These are phyloP conservation scores for Colaptes auratus DNA, from an alignment of 2,113 vertebrate genomes.

Conservation along the genomic window DNA sequence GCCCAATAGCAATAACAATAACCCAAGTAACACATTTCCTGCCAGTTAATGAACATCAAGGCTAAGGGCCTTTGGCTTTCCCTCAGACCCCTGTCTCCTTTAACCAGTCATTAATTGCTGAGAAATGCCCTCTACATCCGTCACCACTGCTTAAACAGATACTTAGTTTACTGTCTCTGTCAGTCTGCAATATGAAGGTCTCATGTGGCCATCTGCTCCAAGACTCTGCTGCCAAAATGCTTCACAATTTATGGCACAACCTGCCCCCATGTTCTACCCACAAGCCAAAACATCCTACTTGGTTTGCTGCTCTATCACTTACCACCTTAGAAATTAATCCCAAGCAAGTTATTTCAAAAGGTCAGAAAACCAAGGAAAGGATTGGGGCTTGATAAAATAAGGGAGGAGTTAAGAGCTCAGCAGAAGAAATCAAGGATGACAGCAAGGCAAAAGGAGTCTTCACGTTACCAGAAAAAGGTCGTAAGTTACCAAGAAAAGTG, in stretches of 20 bases:
- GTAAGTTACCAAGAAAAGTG: constrained; percentile 18
- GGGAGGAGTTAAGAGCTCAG: constrained; percentile 37
- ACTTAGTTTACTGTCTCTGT: constrained; percentile 47
- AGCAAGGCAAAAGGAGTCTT: constrained; percentile 36
- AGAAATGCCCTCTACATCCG: constrained; percentile 37
- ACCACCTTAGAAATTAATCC: constrained; percentile 16
- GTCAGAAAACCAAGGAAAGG: neutral
- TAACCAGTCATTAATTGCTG: constrained; percentile 50
- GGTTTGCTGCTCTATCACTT: neutral
- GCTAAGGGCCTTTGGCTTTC: constrained; percentile 40
- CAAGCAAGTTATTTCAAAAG: constrained; percentile 14
- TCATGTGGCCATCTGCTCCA: constrained; percentile 34
- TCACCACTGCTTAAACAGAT: constrained; percentile 38
- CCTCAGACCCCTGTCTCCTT: neutral
- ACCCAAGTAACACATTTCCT: constrained; percentile 21
- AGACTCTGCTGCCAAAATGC: constrained; percentile 9
- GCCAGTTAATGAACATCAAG: constrained; percentile 27
- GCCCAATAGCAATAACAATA: constrained; percentile 19
- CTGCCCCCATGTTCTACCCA: neutral
- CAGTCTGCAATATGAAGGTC: constrained; percentile 45
- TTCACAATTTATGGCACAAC: neutral
- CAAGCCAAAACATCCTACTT: constrained; percentile 17
- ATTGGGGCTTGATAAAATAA: neutral
- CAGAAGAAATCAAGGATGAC: constrained; percentile 25
- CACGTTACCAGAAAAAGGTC: neutral